A percentile compares a stretch with the other conserved stretches of the same genome.
phyloP scores from a whole-genome alignment of 2,888 invertebrate species.

The Caenorhabditis wallacei region DNA sequence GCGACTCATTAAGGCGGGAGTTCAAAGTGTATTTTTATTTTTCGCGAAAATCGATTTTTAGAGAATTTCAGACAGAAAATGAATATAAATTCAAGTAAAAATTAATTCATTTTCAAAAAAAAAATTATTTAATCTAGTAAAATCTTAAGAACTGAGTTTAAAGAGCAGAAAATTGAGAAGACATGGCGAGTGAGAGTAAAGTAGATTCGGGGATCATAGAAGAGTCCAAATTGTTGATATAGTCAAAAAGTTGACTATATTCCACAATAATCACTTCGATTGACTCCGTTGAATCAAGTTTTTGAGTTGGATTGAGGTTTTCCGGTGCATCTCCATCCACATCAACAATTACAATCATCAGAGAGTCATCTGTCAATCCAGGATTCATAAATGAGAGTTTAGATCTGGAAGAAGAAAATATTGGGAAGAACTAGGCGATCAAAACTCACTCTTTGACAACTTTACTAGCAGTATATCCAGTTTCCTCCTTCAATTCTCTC shows the following conservation, averaged over 20 bases:
- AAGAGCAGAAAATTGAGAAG: constrained; percentile 53
- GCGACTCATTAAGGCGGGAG: no score
- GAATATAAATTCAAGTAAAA: no score
- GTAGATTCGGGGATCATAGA: constrained; percentile 71
- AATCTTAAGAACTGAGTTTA: not conserved
- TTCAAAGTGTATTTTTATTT: no score
- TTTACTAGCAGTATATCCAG: constrained; percentile 84
- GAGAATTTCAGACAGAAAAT: no score
- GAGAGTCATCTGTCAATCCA: constrained; percentile 84
- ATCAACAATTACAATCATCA: constrained; percentile 84
- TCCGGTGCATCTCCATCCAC: constrained; percentile 84
- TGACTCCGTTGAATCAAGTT: constrained; percentile 80
- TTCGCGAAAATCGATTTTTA: no score
- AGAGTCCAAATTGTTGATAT: constrained; percentile 45
- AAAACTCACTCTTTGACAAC: constrained; percentile 42
- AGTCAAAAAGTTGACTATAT: constrained; percentile 31
- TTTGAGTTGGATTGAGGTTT: constrained; percentile 84
- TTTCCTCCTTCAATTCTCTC: constrained; percentile 85
- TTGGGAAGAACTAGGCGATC: not conserved
- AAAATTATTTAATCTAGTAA: not conserved
- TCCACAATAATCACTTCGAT: constrained; percentile 78
- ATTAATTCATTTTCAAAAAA: no score
- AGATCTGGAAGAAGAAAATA: constrained; percentile 22
- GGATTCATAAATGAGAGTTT: constrained; percentile 83
- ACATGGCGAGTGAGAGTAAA: constrained; percentile 71